A percentile compares a stretch with the other conserved stretches of the same genome.
Conservation (phyloP, 1,140 invertebrate species). For the Cylas formicarius region DNA sequence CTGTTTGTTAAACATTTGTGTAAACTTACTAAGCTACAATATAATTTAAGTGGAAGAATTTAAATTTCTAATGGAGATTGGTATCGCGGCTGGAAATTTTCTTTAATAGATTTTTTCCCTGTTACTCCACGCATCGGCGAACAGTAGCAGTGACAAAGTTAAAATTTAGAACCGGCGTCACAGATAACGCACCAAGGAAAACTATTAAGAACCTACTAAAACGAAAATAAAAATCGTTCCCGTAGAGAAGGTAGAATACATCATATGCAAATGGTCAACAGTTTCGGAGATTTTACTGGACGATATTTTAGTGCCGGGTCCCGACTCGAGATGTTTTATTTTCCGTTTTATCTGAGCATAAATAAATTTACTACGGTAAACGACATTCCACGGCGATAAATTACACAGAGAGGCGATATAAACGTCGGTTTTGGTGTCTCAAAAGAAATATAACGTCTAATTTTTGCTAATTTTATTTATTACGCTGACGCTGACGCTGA, state of each 20-base stretch:
- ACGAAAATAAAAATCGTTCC: conserved; percentile 11
- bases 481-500: too few relatives aligned
- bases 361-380: conserved; percentile 12
- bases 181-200: conserved; percentile 13
- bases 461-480: too few relatives aligned
- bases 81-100: neutral
- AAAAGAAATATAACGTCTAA: too few relatives aligned
- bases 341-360: conserved; percentile 11
- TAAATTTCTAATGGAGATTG: conserved; percentile 1
- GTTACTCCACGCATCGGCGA: neutral
- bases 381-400: conserved; percentile 3
- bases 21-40: conserved; percentile 2
- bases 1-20: conserved; percentile 3
- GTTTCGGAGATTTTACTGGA: conserved; percentile 11
- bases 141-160: conserved; percentile 8
- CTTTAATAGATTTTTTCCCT: neutral
- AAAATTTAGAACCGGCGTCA: conserved; percentile 5
- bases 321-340: neutral
- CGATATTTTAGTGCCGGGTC: conserved; percentile 2
- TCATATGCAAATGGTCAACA: conserved; percentile 12
- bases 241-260: conserved; percentile 9
- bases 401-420: conserved; percentile 10
- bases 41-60: conserved; percentile 2
- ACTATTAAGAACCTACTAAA: conserved; percentile 11
- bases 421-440: neutral